Evolutionary conservation across 2,113 vertebrate species (phyloP), one percentile per base, ranked within the genome.

Genomic region (Mus pahari): DNA sequence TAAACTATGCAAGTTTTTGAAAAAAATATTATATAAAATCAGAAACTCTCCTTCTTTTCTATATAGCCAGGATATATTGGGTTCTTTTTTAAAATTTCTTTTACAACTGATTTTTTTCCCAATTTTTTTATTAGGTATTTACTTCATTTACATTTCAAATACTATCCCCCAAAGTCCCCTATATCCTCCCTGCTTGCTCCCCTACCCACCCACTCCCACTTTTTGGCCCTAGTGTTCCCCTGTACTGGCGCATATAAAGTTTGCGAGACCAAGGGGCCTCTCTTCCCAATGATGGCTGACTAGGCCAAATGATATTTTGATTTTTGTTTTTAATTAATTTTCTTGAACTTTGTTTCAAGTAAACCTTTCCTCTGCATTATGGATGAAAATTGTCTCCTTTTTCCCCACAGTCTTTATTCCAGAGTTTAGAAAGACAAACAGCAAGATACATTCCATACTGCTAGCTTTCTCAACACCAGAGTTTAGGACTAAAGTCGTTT

Each of bases 281-380:
- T n/a, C n/a, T n/a, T n/a, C n/a, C n/a, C n/a, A n/a, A n/a, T n/a
- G n/a, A n/a, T n/a, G n/a, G n/a, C n/a, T n/a, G n/a, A n/a, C n/a
- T n/a, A n/a, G n/a, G n/a, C n/a, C n/a, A n/a, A n/a, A n/a, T 55
- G 6, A 3, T 55, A 78, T 60, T 24, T 89, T 86, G 7, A 84
- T 86, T 53, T 92, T 93, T 87, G 53, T 19, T 90, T 86, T 42
- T 84, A 96, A 79, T 93, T 33, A 45, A 71, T 94, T 66, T 17
- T 33, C 20, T 68, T 79, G 33, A 68, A 20, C 4, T 94, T 86
- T 79, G 0, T 17, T 1, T 45, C 20, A 36, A 17, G n/a, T 33
- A 70, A 55, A 3, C 14, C 33, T 48, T 94, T 87, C 28, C 24
- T 64, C 16, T 82, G 3, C 36, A 2, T 24, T 48, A 36, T 7